Conservation (phyloP, 2,888 invertebrate genomes). For the Epiblema foenella region DNA sequence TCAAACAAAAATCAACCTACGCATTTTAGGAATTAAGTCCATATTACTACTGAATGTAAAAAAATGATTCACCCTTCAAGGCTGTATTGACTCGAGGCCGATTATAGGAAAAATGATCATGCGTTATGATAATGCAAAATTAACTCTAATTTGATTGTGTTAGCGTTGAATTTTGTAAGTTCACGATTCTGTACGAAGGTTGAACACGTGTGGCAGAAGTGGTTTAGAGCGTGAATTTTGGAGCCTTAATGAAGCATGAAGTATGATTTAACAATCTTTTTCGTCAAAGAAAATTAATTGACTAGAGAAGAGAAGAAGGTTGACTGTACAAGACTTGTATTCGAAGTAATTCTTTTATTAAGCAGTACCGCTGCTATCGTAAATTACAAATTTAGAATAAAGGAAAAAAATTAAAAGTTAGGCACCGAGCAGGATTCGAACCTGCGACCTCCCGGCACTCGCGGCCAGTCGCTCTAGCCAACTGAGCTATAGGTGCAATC, state of each 20-base stretch:
- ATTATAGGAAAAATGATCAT: constrained; percentile 19
- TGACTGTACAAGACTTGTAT: too few species aligned
- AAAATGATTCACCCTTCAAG: constrained; percentile 36
- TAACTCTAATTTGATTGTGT: constrained; percentile 3
- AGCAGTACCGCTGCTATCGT: too few species aligned
- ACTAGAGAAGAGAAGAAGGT: too few species aligned
- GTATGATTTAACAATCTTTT: neutral
- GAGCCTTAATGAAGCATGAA: neutral
- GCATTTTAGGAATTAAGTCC: neutral
- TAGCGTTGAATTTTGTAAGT: constrained; percentile 10
- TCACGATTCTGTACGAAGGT: neutral
- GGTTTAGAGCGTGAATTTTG: neutral
- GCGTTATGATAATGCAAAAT: constrained; percentile 18
- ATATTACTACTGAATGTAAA: neutral
- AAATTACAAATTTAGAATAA: too few species aligned
- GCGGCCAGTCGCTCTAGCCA: too few species aligned
- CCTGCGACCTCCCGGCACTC: too few species aligned
- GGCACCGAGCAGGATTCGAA: too few species aligned
- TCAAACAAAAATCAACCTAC: constrained; percentile 1
- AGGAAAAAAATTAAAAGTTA: too few species aligned
- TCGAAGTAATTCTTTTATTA: too few species aligned
- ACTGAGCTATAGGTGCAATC: too few species aligned
- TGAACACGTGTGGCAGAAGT: neutral
- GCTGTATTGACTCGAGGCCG: constrained; percentile 19
- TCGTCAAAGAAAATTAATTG: too few species aligned